These are phyloP conservation scores for Turritopsis rubra DNA, from an alignment of 30 jellyfish, hydroid and myxozoan species.

Conservation along the genomic window DNA sequence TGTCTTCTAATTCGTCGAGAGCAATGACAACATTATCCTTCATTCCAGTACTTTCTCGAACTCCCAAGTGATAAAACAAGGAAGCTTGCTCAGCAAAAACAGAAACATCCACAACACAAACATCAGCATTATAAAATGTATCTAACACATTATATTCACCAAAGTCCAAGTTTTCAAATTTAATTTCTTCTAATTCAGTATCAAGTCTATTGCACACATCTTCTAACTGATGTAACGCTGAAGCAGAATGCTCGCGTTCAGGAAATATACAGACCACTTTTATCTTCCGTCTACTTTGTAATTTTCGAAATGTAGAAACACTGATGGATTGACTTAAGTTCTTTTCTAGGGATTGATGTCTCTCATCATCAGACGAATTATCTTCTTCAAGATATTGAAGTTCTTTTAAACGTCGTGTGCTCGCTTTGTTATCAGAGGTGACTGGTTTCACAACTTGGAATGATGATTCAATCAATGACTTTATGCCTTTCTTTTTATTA, in stretches of 20 bases:
- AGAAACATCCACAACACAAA: slow-evolving; percentile 83
- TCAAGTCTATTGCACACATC: slow-evolving; percentile 59
- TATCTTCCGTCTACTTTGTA: slow-evolving; percentile 41
- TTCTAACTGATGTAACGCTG: slow-evolving; percentile 47
- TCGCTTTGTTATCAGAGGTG: slow-evolving; percentile 17
- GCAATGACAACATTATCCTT: slow-evolving; percentile 76
- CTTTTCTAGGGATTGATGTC: background rate
- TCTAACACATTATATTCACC: slow-evolving; percentile 79
- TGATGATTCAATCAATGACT: slow-evolving; percentile 25
- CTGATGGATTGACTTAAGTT: slow-evolving; percentile 28
- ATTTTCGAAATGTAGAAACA: slow-evolving; percentile 27
- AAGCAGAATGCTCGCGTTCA: slow-evolving; percentile 46
- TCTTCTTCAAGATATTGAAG: slow-evolving; percentile 1
- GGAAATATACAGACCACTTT: slow-evolving; percentile 81
- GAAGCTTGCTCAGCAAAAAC: slow-evolving; percentile 59
- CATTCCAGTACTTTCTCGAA: slow-evolving; percentile 98
- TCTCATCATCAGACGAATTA: slow-evolving; percentile 20
- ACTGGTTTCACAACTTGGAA: slow-evolving; percentile 22
- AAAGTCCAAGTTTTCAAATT: slow-evolving; percentile 76
- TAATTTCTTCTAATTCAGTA: slow-evolving; percentile 51
- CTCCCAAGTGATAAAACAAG: slow-evolving; percentile 91
- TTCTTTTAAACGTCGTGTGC: slow-evolving; percentile 10
- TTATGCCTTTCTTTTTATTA: slow-evolving; percentile 27
- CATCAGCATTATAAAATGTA: slow-evolving; percentile 86
- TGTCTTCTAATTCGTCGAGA: slow-evolving; percentile 36